Base-by-base conservation (phyloP, 2,888 invertebrate species). In the Dexiosoma caninum region DNA sequence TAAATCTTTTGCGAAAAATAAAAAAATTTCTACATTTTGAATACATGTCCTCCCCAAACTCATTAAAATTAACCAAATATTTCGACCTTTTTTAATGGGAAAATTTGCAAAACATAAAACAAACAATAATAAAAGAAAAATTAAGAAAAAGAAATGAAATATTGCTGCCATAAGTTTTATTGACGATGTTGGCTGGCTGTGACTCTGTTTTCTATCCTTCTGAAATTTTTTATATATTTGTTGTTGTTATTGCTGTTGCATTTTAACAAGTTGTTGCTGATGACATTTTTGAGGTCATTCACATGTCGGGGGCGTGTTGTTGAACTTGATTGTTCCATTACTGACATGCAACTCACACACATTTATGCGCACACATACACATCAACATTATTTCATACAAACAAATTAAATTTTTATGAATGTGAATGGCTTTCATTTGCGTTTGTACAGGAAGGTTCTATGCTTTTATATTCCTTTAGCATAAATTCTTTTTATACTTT, bases 281-380 rank as follows among this genome's bases (percentile, higher is more conserved):
- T 87, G 88, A 88, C 88, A 86, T 88, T 75, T 75, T 88, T 83
- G 88, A 84, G 88, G 88, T 88, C 89, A 83, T 88, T 88, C 88
- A 88, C 88, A 86, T 87, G 87, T 87, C 85, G 88, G 88, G 88
- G 88, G 85, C 85, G 86, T 88, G 88, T 87, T 88, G 88, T 88
- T 88, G 88, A 88, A 88, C 88, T 88, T 88, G 88, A 85, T 83
- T 82, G 74, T 76, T 64, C 53, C 30, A 70, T 64, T 77, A 69
- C 77, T 81, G 67, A 57, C 77, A 67, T 75, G 42, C 67, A 64
- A 53, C 53, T 27, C 3, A n/a, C 62, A 59, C 66, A 66, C 66
- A 60, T 37, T 40, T 55, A 40, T 19, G 19, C 60, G 12, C 51
- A 21, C 3, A 49, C 16, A 23, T 19, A 59, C 27, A 49, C 27